Evolutionary conservation across 2,797 vertebrate species (phyloP).

Genomic region (Enteromius treurensis): DNA sequence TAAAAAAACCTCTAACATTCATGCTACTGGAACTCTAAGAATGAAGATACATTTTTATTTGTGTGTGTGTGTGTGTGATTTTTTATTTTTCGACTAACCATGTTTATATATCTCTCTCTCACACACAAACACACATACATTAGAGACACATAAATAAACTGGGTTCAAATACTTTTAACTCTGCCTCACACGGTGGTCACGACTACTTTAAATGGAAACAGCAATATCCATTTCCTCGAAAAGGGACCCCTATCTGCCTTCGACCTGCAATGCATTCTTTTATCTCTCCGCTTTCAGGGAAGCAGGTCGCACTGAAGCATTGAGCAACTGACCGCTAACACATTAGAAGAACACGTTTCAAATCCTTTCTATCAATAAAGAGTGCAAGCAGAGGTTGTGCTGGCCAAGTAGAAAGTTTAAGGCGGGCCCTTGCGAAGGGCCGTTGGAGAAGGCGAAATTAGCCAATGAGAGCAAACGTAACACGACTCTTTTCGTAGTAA

Average conservation of each 20-base stretch:
- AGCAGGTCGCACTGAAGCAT: neutral
- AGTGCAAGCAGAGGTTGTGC: neutral
- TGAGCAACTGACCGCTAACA: slow-evolving; percentile 13
- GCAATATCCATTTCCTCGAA: slow-evolving; percentile 18
- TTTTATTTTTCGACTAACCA: too few species aligned
- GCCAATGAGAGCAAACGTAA: slow-evolving; percentile 54
- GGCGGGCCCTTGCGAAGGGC: neutral
- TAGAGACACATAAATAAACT: too few species aligned
- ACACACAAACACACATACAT: too few species aligned
- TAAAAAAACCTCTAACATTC: too few species aligned
- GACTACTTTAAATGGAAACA: neutral
- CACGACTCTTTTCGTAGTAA: slow-evolving; percentile 56
- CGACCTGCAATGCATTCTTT: neutral
- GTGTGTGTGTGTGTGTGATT: too few species aligned
- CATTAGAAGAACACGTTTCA: neutral
- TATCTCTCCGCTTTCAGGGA: slow-evolving; percentile 1
- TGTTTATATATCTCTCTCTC: too few species aligned
- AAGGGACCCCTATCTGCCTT: neutral
- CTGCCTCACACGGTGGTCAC: neutral
- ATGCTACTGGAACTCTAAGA: too few species aligned
- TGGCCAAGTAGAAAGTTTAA: neutral
- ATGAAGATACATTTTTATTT: too few species aligned
- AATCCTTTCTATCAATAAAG: neutral
- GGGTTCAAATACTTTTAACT: neutral
- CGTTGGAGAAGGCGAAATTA: slow-evolving; percentile 13